Base-by-base conservation (phyloP, 2,888 invertebrate species). In the Cyclophora albipunctata region DNA sequence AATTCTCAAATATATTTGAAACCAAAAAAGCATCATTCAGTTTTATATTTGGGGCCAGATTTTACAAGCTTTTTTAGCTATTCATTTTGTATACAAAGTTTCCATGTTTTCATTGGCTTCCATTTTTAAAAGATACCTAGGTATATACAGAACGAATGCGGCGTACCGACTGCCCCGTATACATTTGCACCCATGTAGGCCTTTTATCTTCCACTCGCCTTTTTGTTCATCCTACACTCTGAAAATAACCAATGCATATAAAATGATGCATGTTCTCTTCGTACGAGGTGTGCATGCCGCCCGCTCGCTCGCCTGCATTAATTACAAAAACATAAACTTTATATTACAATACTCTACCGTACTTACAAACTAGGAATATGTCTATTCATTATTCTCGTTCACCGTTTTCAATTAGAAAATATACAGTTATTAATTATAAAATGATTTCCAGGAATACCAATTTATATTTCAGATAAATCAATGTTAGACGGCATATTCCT, bases 231-330 rank as follows among this genome's bases (percentile, higher is more conserved):
- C 60, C 55, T 58, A 63, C 64, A 61, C 62, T 64, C 65, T 60
- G 62, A 64, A 73, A 73, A 76, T 75, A 77, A 71, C 75, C 76
- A 78, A 80, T 78, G 80, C 79, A 81, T 81, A 78, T 69, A 75
- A 76, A 81, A 80, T 82, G 77, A 81, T 81, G 75, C 75, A 79
- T 77, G 73, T 59, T 73, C 71, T 73, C 71, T 66, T 52, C 69
- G 70, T 73, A 63, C 69, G 55, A 58, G 60, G 63, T 62, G 64
- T 67, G 67, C 67, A 71, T 64, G 20, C 66, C 58, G 63, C 63
- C 54, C 62, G 69, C 62, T 69, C 65, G 65, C 68, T 59, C 63
- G 51, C 68, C 67, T 69, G 69, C 76, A 77, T 79, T 78, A 76
- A 80, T 80, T 81, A 72, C 70, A 68, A 67, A 20, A 68, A 69